phyloP scores from a whole-genome alignment of 1,140 invertebrate genomes.

The Eciton burchellii region DNA sequence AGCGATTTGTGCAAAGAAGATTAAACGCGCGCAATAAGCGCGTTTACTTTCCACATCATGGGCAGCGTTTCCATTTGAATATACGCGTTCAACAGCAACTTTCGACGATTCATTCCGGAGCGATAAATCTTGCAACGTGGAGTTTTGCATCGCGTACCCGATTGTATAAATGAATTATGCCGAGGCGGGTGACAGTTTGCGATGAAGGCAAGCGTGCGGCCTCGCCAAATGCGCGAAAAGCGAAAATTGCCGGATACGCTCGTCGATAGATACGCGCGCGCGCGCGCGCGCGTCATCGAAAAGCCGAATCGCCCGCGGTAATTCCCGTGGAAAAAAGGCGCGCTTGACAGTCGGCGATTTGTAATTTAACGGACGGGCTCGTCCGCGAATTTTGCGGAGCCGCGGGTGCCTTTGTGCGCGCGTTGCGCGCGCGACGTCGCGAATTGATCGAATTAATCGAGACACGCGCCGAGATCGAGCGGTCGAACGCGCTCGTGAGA shows the following conservation, averaged over 20 bases:
- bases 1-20: slow-evolving; percentile 10
- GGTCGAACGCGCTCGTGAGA: neutral
- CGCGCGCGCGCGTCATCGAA: slow-evolving; percentile 6
- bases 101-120: slow-evolving; percentile 16
- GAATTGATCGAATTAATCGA: slow-evolving; percentile 22
- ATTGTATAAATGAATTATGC: slow-evolving; percentile 32
- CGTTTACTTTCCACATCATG: neutral
- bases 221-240: neutral
- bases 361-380: slow-evolving; percentile 36
- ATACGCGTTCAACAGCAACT: neutral
- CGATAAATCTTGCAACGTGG: slow-evolving; percentile 31
- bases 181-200: slow-evolving; percentile 32
- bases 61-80: too few species aligned
- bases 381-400: slow-evolving; percentile 1
- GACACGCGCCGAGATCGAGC: neutral
- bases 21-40: neutral
- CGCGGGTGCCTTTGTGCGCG: neutral
- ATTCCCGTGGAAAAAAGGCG: slow-evolving; percentile 19
- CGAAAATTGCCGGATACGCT: neutral
- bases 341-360: neutral
- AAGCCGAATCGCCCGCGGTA: slow-evolving; percentile 20
- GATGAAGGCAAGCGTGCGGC: neutral
- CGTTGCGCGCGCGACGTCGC: neutral
- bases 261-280: too few species aligned
- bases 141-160: slow-evolving; percentile 11